These are phyloP conservation scores for Tetrao urogallus DNA, from an alignment of 2,113 vertebrate species.

Conservation along the genomic window DNA sequence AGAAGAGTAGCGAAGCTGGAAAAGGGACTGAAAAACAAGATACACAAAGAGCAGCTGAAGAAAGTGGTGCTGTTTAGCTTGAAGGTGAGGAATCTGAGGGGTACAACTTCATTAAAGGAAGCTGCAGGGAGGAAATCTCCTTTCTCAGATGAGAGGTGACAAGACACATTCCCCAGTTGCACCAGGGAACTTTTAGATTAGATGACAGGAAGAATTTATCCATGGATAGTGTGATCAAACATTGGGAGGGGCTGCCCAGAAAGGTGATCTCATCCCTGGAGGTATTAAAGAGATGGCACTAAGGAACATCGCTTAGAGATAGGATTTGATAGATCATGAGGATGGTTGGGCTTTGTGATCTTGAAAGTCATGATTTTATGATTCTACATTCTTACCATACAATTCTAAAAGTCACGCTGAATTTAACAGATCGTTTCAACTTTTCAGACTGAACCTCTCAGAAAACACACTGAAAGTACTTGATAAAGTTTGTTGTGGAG, in stretches of 20 bases:
- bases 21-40: background rate
- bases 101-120: background rate
- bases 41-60: background rate
- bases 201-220: background rate
- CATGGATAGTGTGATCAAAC: background rate
- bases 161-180: background rate
- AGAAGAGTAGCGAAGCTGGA: background rate
- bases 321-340: background rate
- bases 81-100: background rate
- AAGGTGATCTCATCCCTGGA: background rate
- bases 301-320: background rate
- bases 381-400: background rate
- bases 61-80: background rate
- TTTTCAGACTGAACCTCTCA: background rate
- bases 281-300: background rate
- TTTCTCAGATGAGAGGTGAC: background rate
- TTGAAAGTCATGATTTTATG: background rate
- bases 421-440: fast-evolving
- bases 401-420: background rate
- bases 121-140: background rate
- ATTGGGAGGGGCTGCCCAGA: background rate
- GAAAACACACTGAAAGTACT: background rate
- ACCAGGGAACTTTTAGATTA: background rate
- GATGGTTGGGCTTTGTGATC: background rate
- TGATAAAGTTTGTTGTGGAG: background rate